Percentiles rank a stretch among this genome's conserved stretches.
Conservation (phyloP, 1,140 invertebrate species). For the Drosophila eugracilis region DNA sequence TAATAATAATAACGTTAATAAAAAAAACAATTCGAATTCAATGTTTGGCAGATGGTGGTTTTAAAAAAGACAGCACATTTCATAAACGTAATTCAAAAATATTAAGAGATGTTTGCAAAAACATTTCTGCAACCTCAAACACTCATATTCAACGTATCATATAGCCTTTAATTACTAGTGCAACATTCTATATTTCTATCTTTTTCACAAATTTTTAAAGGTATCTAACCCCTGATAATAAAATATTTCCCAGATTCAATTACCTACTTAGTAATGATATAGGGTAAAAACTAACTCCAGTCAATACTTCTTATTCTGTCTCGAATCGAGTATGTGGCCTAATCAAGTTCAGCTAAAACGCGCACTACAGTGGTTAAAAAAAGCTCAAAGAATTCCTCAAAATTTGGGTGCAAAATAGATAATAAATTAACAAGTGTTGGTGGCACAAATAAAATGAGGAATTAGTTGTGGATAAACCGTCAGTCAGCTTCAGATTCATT, state of each 20-base stretch:
- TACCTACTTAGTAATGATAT: not conserved
- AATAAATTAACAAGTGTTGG: constrained; percentile 22
- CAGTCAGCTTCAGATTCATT: constrained; percentile 28
- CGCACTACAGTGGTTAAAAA: constrained; percentile 13
- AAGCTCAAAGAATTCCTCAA: constrained; percentile 11
- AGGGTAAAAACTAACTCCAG: not conserved
- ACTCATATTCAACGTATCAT: too few relatives aligned
- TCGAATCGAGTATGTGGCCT: constrained; percentile 7
- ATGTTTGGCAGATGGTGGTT: too few relatives aligned
- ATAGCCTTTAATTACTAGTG: too few relatives aligned
- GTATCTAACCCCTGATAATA: not conserved
- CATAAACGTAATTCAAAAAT: not conserved
- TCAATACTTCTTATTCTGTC: not conserved
- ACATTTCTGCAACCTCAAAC: too few relatives aligned
- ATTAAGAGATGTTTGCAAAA: not conserved
- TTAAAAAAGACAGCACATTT: too few relatives aligned
- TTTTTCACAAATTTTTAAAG: not conserved
- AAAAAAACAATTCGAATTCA: too few relatives aligned
- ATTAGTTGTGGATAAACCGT: constrained; percentile 17
- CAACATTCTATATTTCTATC: too few relatives aligned
- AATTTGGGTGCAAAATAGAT: constrained; percentile 20
- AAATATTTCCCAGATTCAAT: not conserved
- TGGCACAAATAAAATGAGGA: not conserved
- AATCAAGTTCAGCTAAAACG: constrained; percentile 18
- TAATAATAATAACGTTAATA: too few relatives aligned